Base-by-base conservation (phyloP, 2,888 invertebrate genomes). In the Phalangium opilio region DNA sequence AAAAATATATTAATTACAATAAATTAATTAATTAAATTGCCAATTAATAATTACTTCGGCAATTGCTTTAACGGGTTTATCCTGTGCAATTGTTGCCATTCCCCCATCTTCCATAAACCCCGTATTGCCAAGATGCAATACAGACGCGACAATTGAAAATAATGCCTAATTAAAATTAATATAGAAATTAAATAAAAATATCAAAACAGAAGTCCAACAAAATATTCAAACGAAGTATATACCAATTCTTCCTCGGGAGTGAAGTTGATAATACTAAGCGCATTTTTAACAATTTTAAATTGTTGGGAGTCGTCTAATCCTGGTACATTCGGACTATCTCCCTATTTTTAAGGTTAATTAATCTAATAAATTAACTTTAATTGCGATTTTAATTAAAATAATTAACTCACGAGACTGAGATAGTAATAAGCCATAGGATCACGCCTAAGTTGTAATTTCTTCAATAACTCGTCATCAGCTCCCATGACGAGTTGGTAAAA, bases 111-210 rank as follows among this genome's bases (percentile, higher is more conserved):
- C 78, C 12, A 75, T 74, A 64, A 86, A 89, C 50, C 77, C 77
- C n/a, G 86, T 72, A 61, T 89, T 89, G 11, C 89, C 89, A 56
- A 89, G 71, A 61, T 89, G 87, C 48, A 90, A 68, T 36, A 90
- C 77, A 49, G 81, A 80, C 7, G 83, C 83, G n/a, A 89, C 75
- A 53, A 89, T 83, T 43, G 75, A 72, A 60, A 84, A 82, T 55
- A 89, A 51, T 4, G 59, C 62, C 64, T 64, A n/a, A n/a, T n/a
- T n/a, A 51, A 5, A 47, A 43, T 33, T 34, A 42, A 47, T n/a
- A n/a, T n/a, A n/a, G n/a, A n/a, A n/a, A n/a, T n/a, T n/a, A n/a
- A n/a, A n/a, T n/a, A n/a, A n/a, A n/a, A n/a, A n/a, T n/a, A n/a
- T n/a, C n/a, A n/a, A n/a, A n/a, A n/a, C n/a, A n/a, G n/a, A n/a